A percentile compares a stretch with the other conserved stretches of the same genome.
phyloP scores from a whole-genome alignment of 2,113 vertebrate genomes.

The Labeo catla region DNA sequence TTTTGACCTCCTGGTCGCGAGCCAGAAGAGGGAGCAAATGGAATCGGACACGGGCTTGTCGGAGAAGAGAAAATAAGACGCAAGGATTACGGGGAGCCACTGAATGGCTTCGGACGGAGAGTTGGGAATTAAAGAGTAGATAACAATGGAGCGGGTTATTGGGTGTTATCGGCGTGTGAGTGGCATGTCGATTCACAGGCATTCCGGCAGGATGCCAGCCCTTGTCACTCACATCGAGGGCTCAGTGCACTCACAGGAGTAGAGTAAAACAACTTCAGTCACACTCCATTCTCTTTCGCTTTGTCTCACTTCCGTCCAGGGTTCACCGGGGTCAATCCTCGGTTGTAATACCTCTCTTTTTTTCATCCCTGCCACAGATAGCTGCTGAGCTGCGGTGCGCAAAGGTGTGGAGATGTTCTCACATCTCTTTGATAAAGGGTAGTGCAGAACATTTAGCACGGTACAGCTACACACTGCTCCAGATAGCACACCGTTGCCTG shows the following conservation, averaged over 20 bases:
- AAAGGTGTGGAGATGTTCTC: slow-evolving; percentile 35
- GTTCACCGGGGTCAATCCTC: slow-evolving; percentile 29
- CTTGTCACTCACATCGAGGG: slow-evolving; percentile 50
- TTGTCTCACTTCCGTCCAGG: slow-evolving; percentile 33
- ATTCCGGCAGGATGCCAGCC: slow-evolving; percentile 44
- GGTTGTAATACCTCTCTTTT: slow-evolving; percentile 31
- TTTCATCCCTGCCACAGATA: slow-evolving; percentile 23
- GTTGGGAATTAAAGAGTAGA: slow-evolving; percentile 64
- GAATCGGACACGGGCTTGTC: slow-evolving; percentile 54
- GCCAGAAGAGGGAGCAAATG: slow-evolving; percentile 46
- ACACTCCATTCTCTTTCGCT: slow-evolving; percentile 36
- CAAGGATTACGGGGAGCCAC: slow-evolving; percentile 58
- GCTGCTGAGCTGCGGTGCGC: not conserved
- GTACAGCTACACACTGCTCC: not conserved
- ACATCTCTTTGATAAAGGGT: slow-evolving; percentile 19
- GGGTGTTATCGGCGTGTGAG: slow-evolving; percentile 60
- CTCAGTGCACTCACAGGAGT: slow-evolving; percentile 23
- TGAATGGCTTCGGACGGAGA: slow-evolving; percentile 58
- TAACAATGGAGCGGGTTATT: slow-evolving; percentile 65
- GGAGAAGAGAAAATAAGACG: slow-evolving; percentile 56
- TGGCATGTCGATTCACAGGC: slow-evolving; percentile 57
- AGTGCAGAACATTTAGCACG: slow-evolving; percentile 31
- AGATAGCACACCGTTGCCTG: slow-evolving; percentile 16
- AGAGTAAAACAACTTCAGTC: slow-evolving; percentile 39
- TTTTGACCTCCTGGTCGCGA: slow-evolving; percentile 55